phyloP scores from a whole-genome alignment of 2,888 invertebrate genomes.

The Drosophila anomalata region DNA sequence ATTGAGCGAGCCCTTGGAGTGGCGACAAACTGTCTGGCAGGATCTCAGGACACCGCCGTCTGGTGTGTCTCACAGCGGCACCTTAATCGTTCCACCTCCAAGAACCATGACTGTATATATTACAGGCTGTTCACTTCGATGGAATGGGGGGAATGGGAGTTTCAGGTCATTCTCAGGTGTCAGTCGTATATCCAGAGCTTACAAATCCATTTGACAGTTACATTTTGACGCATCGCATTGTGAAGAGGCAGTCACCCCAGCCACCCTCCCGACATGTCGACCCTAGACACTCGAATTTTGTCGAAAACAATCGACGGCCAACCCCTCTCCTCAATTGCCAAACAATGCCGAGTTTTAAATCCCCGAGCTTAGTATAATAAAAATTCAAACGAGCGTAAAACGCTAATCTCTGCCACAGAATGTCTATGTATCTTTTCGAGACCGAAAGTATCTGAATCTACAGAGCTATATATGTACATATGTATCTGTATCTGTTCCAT shows the following conservation, averaged over 20 bases:
- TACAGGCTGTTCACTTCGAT: conserved; percentile 9
- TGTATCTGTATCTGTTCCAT: conserved; percentile 42
- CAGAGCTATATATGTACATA: background rate
- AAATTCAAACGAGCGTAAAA: conserved; percentile 84
- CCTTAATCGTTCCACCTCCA: conserved; percentile 36
- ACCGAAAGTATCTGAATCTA: conserved; percentile 2
- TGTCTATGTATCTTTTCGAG: conserved; percentile 41
- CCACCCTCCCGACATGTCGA: conserved; percentile 30
- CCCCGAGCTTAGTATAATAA: conserved; percentile 78
- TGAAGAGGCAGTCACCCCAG: conserved; percentile 16
- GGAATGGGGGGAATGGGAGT: conserved; percentile 1
- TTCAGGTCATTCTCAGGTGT: conserved; percentile 36
- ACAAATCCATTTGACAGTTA: conserved; percentile 40
- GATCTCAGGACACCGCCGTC: conserved; percentile 45
- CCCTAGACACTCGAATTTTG: conserved; percentile 24
- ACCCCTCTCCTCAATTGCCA: conserved; percentile 71
- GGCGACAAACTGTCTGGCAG: conserved; percentile 73
- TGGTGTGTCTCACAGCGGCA: conserved; percentile 18
- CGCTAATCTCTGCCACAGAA: conserved; percentile 81
- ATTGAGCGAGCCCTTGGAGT: conserved; percentile 37
- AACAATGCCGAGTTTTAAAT: conserved; percentile 73
- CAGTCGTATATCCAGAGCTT: conserved; percentile 21
- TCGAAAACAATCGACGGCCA: conserved; percentile 44
- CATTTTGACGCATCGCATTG: conserved; percentile 43
- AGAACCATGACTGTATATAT: conserved; percentile 50